Evolutionary conservation across 2,888 invertebrate species (phyloP), one percentile per base, ranked within the genome.

Genomic region (Campoletis raptor): DNA sequence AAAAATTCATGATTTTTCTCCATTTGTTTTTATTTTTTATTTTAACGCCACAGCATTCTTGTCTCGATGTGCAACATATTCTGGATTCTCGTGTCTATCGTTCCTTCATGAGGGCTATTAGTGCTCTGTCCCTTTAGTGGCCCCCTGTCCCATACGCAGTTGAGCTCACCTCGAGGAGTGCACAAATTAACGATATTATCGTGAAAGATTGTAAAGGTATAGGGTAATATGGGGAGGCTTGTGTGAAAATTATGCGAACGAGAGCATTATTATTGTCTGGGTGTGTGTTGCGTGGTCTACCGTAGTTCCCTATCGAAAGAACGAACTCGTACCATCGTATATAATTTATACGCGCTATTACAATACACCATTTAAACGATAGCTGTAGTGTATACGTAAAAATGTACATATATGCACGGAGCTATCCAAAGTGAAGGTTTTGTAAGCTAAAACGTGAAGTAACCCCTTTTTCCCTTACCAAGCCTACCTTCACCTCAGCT

Each of bases 351-450:
- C 67, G 37, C 18, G 21, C 52, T 42, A 54, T 69, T 78, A 67
- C 52, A 40, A 67, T 78, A 52, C 54, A 78, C 45, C 18, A 30
- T 30, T 48, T 52, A 37, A 21, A 52, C 48, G 36, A 54, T 67
- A 30, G 54, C 15, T 21, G 8, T 7, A 10, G 21, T 57, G 40
- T 57, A 57, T 73, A n/a, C 21, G 21, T 21, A 72, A 48, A 72
- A 48, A 52, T 52, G 18, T 72, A 37, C n/a, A 21, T 76, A 76
- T 61, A 67, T 78, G 37, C 66, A 40, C 15, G 72, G 18, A 77
- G 80, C 69, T 80, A 84, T 85, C 85, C 81, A 85, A 78, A 85
- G 77, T 81, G 85, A 85, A 85, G 81, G 85, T 85, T 77, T 81
- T 36, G 66, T 57, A 67, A 77, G 81, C 57, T 54, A 36, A 80